Evolutionary conservation across 2,888 invertebrate genomes (phyloP), one percentile per base, ranked within the genome.

Genomic region (Euplagia quadripunctaria): DNA sequence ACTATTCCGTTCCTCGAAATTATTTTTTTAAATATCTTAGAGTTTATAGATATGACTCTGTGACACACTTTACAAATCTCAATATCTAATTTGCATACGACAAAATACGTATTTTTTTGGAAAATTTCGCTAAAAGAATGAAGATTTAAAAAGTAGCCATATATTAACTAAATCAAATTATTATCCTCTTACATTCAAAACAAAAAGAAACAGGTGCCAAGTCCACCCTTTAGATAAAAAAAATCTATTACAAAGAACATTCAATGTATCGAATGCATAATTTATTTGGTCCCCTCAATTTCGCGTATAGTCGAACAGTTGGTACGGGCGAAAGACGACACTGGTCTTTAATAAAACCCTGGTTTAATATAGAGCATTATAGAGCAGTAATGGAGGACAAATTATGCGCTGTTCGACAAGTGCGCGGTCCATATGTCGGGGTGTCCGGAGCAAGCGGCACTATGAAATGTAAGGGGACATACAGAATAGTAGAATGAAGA

Each of bases 211-310:
- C 92, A 93, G 92, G 93, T 93, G 93, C 86, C 84, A n/a, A n/a
- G 80, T 74, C 61, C 76, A 83, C 87, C 89, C 89, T 90, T 89
- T 87, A 84, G 80, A 79, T 81, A 88, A 88, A 86, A 86, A 31
- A 93, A 94, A 93, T 87, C 90, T 91, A 93, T 92, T 91, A 94
- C 92, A 90, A 91, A 87, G 87, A 86, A 90, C 86, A 92, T 94
- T 94, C 93, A 94, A 94, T 95, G 90, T 87, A 92, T 92, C 90
- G 90, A 93, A 94, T 94, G 94, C 90, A 94, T 95, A 95, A 95
- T 94, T 93, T 91, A 94, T 92, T 89, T 86, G 87, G 77, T 83
- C 82, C 90, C 91, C 87, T 87, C 87, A 79, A 83, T 84, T 84
- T 85, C 72, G 74, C 58, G 61, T 58, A 51, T 20, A 69, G 55